Base-by-base conservation (phyloP, 2,888 invertebrate species). In the Synanthedon myopaeformis region DNA sequence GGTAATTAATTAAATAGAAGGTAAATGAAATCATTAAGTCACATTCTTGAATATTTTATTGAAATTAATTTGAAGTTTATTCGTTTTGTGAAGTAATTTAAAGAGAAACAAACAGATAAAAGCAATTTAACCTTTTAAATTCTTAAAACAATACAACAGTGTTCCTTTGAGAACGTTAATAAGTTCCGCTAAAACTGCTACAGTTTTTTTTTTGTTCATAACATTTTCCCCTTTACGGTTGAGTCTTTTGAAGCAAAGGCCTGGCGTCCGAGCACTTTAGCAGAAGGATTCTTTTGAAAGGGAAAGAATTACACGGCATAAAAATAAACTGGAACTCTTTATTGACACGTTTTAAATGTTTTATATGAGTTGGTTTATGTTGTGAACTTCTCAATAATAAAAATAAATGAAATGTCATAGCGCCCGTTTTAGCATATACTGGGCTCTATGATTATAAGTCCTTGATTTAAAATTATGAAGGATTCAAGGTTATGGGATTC, bases 171-270 rank as follows among this genome's bases (percentile, higher is more conserved):
- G 45, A 45, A 45, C 45, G 45, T 3, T 45, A 45, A 45, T 45
- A 45, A 45, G 45, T 45, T 45, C 14, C 45, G n/a, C 45, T 45
- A 14, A 45, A 45, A 45, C 45, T 45, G 45, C n/a, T 45, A 45
- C 45, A 45, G 45, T n/a, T 45, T 45, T 45, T 42, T 45, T 45
- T 45, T 45, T 13, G 45, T 13, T 13, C n/a, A 45, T 45, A 13
- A 13, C n/a, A 13, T 13, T 58, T 58, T 60, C 62, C 61, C 68
- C 68, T 66, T 65, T 63, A 61, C 59, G 57, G 48, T 57, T 58
- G 53, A 60, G 64, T 57, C 65, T 65, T 74, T 74, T 72, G 69
- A 69, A 69, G 66, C 58, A 56, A 54, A 58, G 55, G 57, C 60
- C 58, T 55, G 55, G 53, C 54, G 54, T 58, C 55, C 48, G 58